Base-by-base conservation (phyloP, 2,113 vertebrate species). In the Cottus gobio region DNA sequence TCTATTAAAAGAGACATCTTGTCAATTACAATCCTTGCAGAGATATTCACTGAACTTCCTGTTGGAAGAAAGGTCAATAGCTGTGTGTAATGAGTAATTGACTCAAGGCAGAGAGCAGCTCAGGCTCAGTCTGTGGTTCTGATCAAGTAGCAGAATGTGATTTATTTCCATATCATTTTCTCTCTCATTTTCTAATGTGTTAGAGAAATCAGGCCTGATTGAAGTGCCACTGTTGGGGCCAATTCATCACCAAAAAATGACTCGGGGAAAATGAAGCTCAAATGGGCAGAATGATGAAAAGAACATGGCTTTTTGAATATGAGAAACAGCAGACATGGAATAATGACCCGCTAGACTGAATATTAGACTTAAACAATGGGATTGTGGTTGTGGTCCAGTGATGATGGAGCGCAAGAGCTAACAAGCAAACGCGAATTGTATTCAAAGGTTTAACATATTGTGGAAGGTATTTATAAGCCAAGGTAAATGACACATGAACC, bases 61-160 rank as follows among this genome's bases (percentile, higher is more conserved):
- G 93, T 94, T 93, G 90, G 92, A 92, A 91, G 92, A 95, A 95
- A 95, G 94, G 95, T 95, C 95, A 95, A 95, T 95, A 95, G 93
- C 94, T 85, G 85, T 89, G 92, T 91, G 93, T 95, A 95, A 95
- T 95, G 94, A 95, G 93, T 95, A 95, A 95, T 94, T 95, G 94
- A 95, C 93, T 95, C 87, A 87, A 92, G 91, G 90, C 90, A 90
- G 92, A 87, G 91, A 91, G 90, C 88, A 85, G 92, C 89, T 87
- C 85, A 72, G 78, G 85, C 92, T 87, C 85, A 82, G 89, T 82
- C 89, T 92, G 88, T 81, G 87, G 87, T 92, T 92, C 90, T 91
- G 94, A 95, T 95, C 93, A 94, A 93, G 91, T 91, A 89, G 88
- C 82, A 80, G 87, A 94, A 92, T 93, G 92, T 94, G 91, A 95